Conservation (phyloP, 2,888 invertebrate genomes). For the Osedax fenrisi region DNA sequence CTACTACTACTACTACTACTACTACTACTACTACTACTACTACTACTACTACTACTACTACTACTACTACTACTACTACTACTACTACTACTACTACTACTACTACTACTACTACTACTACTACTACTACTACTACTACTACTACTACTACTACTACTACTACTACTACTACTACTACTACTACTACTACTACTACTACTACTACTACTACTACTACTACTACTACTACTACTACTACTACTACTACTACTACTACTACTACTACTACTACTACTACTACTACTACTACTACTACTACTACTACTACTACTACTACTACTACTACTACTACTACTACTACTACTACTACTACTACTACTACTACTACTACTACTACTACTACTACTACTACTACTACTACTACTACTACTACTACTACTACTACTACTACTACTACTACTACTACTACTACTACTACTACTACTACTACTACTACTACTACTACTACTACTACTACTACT, state of each 20-base stretch:
- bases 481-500: constrained; percentile 24
- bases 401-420: neutral
- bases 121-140: constrained; percentile 24
- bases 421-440: constrained; percentile 14
- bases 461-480: constrained; percentile 25
- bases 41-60: constrained; percentile 2
- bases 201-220: constrained; percentile 23
- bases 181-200: constrained; percentile 21
- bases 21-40: constrained; percentile 20
- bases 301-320: constrained; percentile 1
- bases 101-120: constrained; percentile 24
- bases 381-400: neutral
- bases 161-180: constrained; percentile 15
- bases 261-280: constrained; percentile 24
- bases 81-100: constrained; percentile 14
- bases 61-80: constrained; percentile 7
- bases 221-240: constrained; percentile 21
- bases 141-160: constrained; percentile 25
- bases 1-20: constrained; percentile 21
- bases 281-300: constrained; percentile 24
- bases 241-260: constrained; percentile 21
- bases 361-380: neutral
- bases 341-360: constrained; percentile 3
- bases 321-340: neutral
- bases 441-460: constrained; percentile 23